A percentile compares a stretch with the other conserved stretches of the same genome.
These are phyloP conservation scores for Patella ulyssiponensis DNA, from an alignment of 2,888 invertebrate genomes.

Conservation along the genomic window DNA sequence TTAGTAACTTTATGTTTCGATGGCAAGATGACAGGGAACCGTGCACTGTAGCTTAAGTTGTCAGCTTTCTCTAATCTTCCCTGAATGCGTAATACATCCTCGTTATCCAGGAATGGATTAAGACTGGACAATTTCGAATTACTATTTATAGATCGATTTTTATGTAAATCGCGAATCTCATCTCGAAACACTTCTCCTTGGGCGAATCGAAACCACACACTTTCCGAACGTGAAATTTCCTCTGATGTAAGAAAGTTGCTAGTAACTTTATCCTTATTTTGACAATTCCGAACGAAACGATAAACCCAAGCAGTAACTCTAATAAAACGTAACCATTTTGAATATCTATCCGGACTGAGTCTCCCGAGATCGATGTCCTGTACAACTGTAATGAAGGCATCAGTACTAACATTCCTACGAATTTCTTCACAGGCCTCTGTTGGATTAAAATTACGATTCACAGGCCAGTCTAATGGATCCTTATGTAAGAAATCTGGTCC, in stretches of 20 bases:
- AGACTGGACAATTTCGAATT: not conserved
- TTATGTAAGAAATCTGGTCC: not conserved
- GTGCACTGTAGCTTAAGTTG: slow-evolving; percentile 19
- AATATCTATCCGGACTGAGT: not conserved
- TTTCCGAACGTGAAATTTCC: not conserved
- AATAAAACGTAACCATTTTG: not conserved
- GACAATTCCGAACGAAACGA: not conserved
- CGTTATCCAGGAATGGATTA: not conserved
- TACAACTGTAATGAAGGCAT: not conserved
- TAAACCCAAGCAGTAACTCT: not conserved
- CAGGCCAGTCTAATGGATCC: not conserved
- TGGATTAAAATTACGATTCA: not conserved
- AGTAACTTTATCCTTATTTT: not conserved
- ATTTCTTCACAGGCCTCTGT: not conserved
- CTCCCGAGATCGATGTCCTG: not conserved
- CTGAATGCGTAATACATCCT: slow-evolving; percentile 9
- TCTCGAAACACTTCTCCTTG: not conserved
- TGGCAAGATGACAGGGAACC: slow-evolving; percentile 29
- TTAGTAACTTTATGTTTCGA: slow-evolving; percentile 26
- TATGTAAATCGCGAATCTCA: not conserved
- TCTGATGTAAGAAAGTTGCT: not conserved
- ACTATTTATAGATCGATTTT: not conserved
- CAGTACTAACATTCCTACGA: not conserved
- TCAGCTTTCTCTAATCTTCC: slow-evolving; percentile 23
- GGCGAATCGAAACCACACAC: not conserved